phyloP scores from a whole-genome alignment of 2,888 invertebrate species.

The Tyria jacobaeae region DNA sequence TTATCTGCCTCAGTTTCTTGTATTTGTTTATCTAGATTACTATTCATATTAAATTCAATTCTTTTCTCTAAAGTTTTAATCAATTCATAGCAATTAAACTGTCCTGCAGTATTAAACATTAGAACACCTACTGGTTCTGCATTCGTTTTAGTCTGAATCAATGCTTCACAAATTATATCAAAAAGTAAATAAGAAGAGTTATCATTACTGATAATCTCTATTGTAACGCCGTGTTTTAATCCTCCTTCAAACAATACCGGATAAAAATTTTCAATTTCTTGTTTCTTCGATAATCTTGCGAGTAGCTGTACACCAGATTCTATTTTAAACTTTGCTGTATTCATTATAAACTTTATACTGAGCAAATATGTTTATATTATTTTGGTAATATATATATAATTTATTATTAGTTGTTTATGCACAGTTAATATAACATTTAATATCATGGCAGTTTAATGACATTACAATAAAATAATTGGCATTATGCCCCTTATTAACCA shows the following conservation, averaged over 20 bases:
- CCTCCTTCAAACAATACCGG: slow-evolving; percentile 75
- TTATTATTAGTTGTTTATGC: too few species aligned
- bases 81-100: slow-evolving; percentile 64
- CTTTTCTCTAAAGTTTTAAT: slow-evolving; percentile 51
- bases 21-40: slow-evolving; percentile 1
- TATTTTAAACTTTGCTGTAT: slow-evolving; percentile 63
- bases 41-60: slow-evolving; percentile 9
- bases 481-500: too few species aligned
- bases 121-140: slow-evolving; percentile 68
- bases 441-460: too few species aligned
- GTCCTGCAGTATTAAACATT: slow-evolving; percentile 77
- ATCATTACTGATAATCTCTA: slow-evolving; percentile 70
- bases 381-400: too few species aligned
- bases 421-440: too few species aligned
- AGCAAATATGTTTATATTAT: too few species aligned
- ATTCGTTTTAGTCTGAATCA: slow-evolving; percentile 59
- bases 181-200: slow-evolving; percentile 60
- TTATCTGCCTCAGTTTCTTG: slow-evolving; percentile 10
- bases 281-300: slow-evolving; percentile 79
- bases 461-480: too few species aligned
- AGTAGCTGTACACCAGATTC: slow-evolving; percentile 88
- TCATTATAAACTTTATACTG: slow-evolving; percentile 24
- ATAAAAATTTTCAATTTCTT: slow-evolving; percentile 77
- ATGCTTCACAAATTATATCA: slow-evolving; percentile 71
- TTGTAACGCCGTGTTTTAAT: slow-evolving; percentile 64